A percentile compares a stretch with the other conserved stretches of the same genome.
Conservation (phyloP, 53 echinoderm and acorn worm genomes). For the Temnopleurus reevesii region DNA sequence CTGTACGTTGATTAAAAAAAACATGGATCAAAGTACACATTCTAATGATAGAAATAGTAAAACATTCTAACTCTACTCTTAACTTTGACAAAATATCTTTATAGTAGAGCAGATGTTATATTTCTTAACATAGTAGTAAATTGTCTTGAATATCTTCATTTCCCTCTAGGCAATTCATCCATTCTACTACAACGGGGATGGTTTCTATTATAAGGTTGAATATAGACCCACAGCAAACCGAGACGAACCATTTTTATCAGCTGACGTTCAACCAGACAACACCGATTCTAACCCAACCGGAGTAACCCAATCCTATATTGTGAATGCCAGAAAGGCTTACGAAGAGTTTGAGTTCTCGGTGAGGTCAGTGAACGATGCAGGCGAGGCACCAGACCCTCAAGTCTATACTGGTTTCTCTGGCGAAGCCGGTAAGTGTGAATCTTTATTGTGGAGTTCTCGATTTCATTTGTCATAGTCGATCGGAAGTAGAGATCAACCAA, state of each 20-base stretch:
- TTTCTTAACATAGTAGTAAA: no score
- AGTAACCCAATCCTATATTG: background rate
- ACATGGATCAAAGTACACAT: no score
- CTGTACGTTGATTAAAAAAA: no score
- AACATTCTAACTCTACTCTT: no score
- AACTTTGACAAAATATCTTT: no score
- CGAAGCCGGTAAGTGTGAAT: constrained; percentile 21
- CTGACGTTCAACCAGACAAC: background rate
- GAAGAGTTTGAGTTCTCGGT: constrained; percentile 44
- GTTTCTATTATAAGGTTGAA: constrained; percentile 10
- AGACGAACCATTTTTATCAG: background rate
- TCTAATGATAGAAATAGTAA: no score
- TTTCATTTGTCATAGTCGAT: no score
- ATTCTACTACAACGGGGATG: constrained; percentile 43
- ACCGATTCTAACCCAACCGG: background rate
- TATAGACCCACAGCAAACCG: background rate
- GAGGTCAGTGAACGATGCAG: constrained; percentile 1
- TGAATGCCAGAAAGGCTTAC: constrained; percentile 48
- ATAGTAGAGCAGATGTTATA: no score
- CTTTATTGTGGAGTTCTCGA: no score
- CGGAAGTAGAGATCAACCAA: no score
- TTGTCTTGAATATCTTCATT: no score
- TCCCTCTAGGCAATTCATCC: constrained; percentile 37
- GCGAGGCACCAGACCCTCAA: background rate
- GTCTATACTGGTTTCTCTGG: background rate